Evolutionary conservation across 2,888 invertebrate genomes (phyloP).

Genomic region (Oligia strigilis): DNA sequence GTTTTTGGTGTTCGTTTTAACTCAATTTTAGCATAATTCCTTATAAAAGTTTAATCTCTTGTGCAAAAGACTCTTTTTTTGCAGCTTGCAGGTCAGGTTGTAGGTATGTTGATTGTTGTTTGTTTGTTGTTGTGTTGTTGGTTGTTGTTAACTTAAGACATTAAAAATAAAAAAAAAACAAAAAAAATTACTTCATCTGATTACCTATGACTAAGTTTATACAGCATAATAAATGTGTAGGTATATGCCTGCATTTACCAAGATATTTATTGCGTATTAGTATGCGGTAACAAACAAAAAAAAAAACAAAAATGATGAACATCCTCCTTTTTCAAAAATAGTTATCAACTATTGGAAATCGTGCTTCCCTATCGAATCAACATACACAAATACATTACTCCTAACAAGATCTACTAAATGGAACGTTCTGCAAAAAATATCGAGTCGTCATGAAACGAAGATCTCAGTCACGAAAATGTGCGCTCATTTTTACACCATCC

Average conservation of each 20-base stretch:
- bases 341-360: background rate
- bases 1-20: slow-evolving; percentile 9
- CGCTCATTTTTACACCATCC: slow-evolving; percentile 63
- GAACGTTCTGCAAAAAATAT: slow-evolving; percentile 40
- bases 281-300: background rate
- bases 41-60: background rate
- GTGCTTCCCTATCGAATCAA: background rate
- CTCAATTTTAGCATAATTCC: background rate
- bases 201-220: background rate
- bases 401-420: slow-evolving; percentile 39
- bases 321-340: too few relatives aligned
- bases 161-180: background rate
- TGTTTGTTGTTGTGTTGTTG: too few relatives aligned
- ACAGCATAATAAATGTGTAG: background rate
- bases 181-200: background rate
- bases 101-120: too few relatives aligned
- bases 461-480: slow-evolving; percentile 53
- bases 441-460: slow-evolving; percentile 37
- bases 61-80: background rate
- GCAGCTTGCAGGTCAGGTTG: too few relatives aligned
- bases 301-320: too few relatives aligned
- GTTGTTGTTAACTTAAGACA: background rate
- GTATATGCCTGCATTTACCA: background rate
- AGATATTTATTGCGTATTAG: too few relatives aligned
- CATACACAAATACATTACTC: slow-evolving; percentile 1